These are phyloP conservation scores for Mixornis gularis DNA, from an alignment of 2,113 vertebrate genomes.

Conservation along the genomic window DNA sequence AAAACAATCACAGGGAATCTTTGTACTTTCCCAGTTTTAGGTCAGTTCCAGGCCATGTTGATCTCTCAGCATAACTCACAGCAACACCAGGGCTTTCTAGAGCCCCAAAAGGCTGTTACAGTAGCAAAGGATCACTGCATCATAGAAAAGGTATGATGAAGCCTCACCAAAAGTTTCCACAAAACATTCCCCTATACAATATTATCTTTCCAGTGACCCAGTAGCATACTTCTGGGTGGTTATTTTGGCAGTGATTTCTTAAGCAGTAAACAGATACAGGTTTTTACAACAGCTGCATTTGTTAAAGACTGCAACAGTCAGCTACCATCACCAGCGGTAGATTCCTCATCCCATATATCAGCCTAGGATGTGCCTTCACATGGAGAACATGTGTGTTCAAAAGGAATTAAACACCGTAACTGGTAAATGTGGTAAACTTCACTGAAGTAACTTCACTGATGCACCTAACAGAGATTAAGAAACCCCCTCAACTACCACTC, in stretches of 20 bases:
- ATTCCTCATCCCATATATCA: not conserved
- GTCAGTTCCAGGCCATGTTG: not conserved
- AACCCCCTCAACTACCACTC: not conserved
- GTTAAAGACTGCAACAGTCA: not conserved
- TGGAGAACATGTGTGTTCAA: not conserved
- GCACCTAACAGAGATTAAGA: not conserved
- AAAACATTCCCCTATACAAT: not conserved
- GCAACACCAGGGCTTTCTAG: constrained; percentile 33
- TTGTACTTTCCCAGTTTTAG: not conserved
- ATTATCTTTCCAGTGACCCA: not conserved
- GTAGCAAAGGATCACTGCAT: constrained; percentile 5
- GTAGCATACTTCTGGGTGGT: not conserved
- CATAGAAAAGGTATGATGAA: not conserved
- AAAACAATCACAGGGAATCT: not conserved
- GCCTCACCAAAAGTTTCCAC: constrained; percentile 13
- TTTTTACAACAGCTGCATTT: not conserved
- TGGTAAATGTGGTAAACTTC: not conserved
- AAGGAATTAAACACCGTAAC: not conserved
- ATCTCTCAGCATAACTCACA: constrained; percentile 39
- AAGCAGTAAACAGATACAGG: not conserved
- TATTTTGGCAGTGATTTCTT: constrained; percentile 37
- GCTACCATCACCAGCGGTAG: not conserved
- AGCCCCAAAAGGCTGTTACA: constrained; percentile 29
- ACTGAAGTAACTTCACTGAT: not conserved
- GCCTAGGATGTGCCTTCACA: not conserved